Evolutionary conservation across 1,140 invertebrate genomes (phyloP), one percentile per base, ranked within the genome.

Genomic region (Drosophila insularis): DNA sequence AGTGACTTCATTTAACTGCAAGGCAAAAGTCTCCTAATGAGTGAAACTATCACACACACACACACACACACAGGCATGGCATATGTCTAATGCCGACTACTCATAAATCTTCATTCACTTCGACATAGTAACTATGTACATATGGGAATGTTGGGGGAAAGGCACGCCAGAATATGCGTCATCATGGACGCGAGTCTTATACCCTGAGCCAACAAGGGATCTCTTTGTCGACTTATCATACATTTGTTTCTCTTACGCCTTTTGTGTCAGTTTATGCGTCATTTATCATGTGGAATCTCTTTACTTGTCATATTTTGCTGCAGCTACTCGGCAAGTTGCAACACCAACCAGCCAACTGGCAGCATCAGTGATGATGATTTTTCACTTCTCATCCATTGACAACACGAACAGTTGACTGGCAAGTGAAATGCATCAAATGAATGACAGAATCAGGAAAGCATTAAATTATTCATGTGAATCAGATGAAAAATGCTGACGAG

Each of bases 71-170:
- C 37, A 60, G 13, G 27, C n/a, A 61, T 40, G 46, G 60, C 67
- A 74, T 74, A 64, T 79, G 71, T 81, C 74, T 78, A 87, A 87
- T 86, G 66, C 64, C 65, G 17, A 62, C 63, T 71, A 63, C 63
- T 71, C 82, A 87, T 87, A 87, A 87, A 87, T 87, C 82, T 89
- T 87, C 64, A 87, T 70, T 82, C 82, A 63, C 73, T 65, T 64
- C 72, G 70, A 64, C 69, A 43, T 81, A 35, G 7, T 10, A 10
- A 35, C 32, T 35, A 31, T 31, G 27, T 31, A 35, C 10, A 11
- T 35, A 14, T 46, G 43, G 19, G 19, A 3, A 2, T 21, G 65
- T 13, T 1, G 10, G 65, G 46, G 53, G 23, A 27, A 55, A 69
- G 64, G 54, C 63, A 68, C 71, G 63, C 76, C 61, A 81, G 73